Percentiles rank a stretch among this genome's conserved stretches.
phyloP scores from a whole-genome alignment of 2,113 vertebrate genomes.

The Ardeotis arabs region DNA sequence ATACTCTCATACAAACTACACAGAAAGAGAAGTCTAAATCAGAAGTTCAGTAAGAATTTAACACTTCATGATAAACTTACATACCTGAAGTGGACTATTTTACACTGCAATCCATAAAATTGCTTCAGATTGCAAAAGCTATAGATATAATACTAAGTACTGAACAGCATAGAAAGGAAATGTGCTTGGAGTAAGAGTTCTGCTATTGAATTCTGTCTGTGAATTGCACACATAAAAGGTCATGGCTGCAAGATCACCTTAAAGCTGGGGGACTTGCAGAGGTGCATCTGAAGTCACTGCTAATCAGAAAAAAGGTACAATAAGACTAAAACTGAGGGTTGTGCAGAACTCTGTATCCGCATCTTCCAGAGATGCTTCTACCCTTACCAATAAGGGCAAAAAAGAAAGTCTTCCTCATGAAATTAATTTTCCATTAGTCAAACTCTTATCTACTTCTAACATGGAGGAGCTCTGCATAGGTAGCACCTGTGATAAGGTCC shows the following conservation, averaged over 20 bases:
- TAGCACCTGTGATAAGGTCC: neutral
- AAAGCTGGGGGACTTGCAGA: neutral
- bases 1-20: neutral
- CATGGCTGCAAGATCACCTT: neutral
- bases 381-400: accelerated
- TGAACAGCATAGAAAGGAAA: neutral
- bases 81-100: neutral
- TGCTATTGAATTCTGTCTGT: neutral
- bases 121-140: neutral
- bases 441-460: neutral
- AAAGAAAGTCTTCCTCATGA: neutral
- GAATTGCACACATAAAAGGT: neutral
- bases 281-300: neutral
- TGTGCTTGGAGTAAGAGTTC: neutral
- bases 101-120: neutral
- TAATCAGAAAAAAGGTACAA: neutral
- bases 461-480: neutral
- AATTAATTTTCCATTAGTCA: neutral
- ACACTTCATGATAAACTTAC: neutral
- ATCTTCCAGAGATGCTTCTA: neutral
- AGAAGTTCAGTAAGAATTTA: neutral
- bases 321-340: neutral
- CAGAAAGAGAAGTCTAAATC: neutral
- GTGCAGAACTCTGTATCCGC: neutral
- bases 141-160: neutral